Evolutionary conservation across 2,113 vertebrate species (phyloP).

Genomic region (Gopherus flavomarginatus): DNA sequence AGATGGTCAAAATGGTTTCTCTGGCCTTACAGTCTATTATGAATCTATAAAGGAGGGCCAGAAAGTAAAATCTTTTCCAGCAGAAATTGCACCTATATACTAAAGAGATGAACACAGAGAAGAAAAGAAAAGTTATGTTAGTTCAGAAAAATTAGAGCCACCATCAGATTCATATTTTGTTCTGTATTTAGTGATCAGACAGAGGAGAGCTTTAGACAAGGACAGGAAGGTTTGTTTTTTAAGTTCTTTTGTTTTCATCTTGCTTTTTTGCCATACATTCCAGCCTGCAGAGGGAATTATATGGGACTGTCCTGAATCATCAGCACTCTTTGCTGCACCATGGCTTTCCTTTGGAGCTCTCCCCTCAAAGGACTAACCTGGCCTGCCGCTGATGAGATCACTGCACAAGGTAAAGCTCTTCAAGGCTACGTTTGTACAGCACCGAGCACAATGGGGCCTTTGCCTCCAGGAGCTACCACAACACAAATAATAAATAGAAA

Average conservation of each 20-base stretch:
- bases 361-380: neutral
- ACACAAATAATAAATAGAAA: neutral
- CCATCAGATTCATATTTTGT: neutral
- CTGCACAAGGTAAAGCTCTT: neutral
- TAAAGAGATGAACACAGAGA: neutral
- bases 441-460: neutral
- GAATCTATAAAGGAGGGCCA: neutral
- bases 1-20: neutral
- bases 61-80: neutral
- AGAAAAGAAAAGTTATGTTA: neutral
- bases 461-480: neutral
- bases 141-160: neutral
- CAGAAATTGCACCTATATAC: neutral
- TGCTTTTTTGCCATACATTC: neutral
- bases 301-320: neutral
- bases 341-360: neutral
- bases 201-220: neutral
- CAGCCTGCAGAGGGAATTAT: neutral
- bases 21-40: neutral
- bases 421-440: neutral
- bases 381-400: neutral
- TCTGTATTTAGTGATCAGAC: neutral
- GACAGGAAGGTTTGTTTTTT: neutral
- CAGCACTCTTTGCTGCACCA: neutral
- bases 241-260: neutral